A percentile compares a stretch with the other conserved stretches of the same genome.
Conservation (phyloP, 2,113 vertebrate species). For the Hippocampus guttulatus region DNA sequence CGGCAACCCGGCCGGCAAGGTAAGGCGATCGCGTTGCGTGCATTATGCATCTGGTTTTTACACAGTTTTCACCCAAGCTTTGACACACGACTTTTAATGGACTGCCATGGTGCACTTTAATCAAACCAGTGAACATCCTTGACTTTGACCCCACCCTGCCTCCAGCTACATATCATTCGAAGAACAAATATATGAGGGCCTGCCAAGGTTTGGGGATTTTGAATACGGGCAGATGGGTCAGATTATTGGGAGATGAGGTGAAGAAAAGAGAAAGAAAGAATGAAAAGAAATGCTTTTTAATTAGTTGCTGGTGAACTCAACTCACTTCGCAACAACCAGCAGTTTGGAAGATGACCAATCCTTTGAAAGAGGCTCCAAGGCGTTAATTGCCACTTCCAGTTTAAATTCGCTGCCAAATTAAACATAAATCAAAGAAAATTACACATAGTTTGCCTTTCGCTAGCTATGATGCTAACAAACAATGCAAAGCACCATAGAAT, state of each 20-base stretch:
- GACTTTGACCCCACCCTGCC: background rate
- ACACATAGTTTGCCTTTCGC: too few relatives aligned
- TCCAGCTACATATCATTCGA: background rate
- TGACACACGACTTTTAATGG: constrained; percentile 49
- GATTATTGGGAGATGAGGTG: background rate
- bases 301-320: too few relatives aligned
- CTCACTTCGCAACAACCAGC: too few relatives aligned
- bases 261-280: background rate
- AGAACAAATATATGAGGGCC: background rate
- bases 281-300: too few relatives aligned
- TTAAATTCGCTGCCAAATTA: too few relatives aligned
- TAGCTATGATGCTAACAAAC: too few relatives aligned
- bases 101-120: constrained; percentile 32
- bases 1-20: constrained; percentile 80
- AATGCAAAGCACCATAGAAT: too few relatives aligned
- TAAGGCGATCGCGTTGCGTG: constrained; percentile 81
- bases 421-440: too few relatives aligned
- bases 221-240: background rate
- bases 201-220: background rate
- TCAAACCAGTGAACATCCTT: constrained; percentile 18
- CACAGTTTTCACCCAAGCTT: constrained; percentile 62
- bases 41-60: constrained; percentile 80
- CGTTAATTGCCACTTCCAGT: too few relatives aligned
- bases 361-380: too few relatives aligned
- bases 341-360: too few relatives aligned